phyloP scores from a whole-genome alignment of 2,797 vertebrate genomes.

The Erpetoichthys calabaricus region DNA sequence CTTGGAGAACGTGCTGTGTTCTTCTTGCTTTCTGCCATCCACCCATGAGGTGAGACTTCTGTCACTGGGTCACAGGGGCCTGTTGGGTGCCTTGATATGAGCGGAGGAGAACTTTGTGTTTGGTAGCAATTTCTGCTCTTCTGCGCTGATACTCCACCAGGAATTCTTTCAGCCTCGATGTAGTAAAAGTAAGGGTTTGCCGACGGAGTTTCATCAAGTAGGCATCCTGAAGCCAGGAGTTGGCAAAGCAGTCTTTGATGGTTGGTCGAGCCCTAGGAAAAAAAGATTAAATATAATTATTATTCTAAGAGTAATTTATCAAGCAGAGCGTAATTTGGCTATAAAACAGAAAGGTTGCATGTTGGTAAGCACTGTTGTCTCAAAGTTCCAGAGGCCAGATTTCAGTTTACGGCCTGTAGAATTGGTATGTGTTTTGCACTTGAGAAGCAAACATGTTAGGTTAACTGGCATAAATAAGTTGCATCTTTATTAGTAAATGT shows the following conservation, averaged over 20 bases:
- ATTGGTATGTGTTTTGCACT: too few species aligned
- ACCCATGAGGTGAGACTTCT: conserved; percentile 19
- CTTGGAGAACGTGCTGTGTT: conserved; percentile 48
- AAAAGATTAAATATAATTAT: neutral
- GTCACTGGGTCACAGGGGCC: conserved; percentile 54
- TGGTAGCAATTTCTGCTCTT: conserved; percentile 61
- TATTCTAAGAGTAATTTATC: too few species aligned
- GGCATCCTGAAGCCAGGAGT: conserved; percentile 92
- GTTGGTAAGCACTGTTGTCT: too few species aligned
- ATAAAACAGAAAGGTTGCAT: too few species aligned
- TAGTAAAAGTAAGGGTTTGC: conserved; percentile 94
- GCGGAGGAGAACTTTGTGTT: conserved; percentile 93
- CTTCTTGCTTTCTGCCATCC: conserved; percentile 22
- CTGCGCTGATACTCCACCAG: conserved; percentile 77
- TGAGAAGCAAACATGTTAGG: too few species aligned
- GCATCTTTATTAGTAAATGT: too few species aligned
- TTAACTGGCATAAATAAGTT: too few species aligned
- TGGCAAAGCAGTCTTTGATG: conserved; percentile 82
- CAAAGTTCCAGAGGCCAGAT: too few species aligned
- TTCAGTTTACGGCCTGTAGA: too few species aligned
- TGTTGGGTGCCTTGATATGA: conserved; percentile 72
- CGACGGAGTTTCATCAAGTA: conserved; percentile 92
- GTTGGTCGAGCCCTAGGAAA: conserved; percentile 77
- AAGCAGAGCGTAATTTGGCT: too few species aligned
- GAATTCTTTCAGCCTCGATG: conserved; percentile 88